Conservation (phyloP, 2,797 vertebrate species). For the Neostethus bicornis region DNA sequence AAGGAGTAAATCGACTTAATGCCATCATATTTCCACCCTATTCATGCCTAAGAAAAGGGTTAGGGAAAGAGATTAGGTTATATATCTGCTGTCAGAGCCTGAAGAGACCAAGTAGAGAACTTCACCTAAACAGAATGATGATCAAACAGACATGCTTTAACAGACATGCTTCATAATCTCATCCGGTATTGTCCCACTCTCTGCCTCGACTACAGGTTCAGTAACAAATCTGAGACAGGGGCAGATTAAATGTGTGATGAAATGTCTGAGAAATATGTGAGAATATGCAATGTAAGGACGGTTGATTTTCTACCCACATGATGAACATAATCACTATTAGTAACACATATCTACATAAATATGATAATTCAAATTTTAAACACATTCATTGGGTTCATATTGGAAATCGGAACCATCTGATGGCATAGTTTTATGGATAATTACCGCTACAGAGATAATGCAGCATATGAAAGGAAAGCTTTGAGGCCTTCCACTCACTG, state of each 20-base stretch:
- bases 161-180: slow-evolving; percentile 82
- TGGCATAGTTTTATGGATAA: slow-evolving; percentile 80
- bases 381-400: slow-evolving; percentile 78
- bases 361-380: slow-evolving; percentile 79
- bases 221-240: slow-evolving; percentile 76
- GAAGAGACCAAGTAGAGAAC: slow-evolving; percentile 79
- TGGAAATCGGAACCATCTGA: slow-evolving; percentile 78
- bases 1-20: slow-evolving; percentile 85
- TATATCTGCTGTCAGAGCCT: slow-evolving; percentile 80
- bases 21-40: slow-evolving; percentile 81
- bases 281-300: slow-evolving; percentile 68
- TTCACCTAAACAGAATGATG: slow-evolving; percentile 79
- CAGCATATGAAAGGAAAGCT: slow-evolving; percentile 74
- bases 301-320: slow-evolving; percentile 77
- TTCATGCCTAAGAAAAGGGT: slow-evolving; percentile 81
- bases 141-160: slow-evolving; percentile 84
- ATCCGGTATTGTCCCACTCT: slow-evolving; percentile 69
- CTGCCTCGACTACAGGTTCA: slow-evolving; percentile 76
- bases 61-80: slow-evolving; percentile 80
- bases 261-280: slow-evolving; percentile 80
- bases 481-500: slow-evolving; percentile 73
- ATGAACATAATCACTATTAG: slow-evolving; percentile 79
- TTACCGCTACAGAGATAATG: slow-evolving; percentile 73
- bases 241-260: slow-evolving; percentile 82
- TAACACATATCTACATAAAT: slow-evolving; percentile 80